phyloP scores from a whole-genome alignment of 1,140 invertebrate species.

The Hypsibius dujardini region DNA sequence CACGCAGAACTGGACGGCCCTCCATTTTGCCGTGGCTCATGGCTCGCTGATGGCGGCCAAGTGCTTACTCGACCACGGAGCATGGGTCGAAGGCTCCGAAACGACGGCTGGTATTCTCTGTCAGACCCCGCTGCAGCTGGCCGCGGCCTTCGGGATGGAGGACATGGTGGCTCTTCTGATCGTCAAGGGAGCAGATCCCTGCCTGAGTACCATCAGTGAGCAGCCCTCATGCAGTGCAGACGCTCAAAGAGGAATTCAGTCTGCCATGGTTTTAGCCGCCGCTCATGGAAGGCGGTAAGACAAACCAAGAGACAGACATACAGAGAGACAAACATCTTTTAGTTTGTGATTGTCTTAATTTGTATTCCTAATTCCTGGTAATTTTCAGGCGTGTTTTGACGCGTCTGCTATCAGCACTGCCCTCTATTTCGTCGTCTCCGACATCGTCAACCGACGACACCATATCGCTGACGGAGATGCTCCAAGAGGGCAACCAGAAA shows the following conservation, averaged over 20 bases:
- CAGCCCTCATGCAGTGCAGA: constrained; percentile 61
- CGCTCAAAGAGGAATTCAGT: constrained; percentile 46
- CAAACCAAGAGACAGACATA: too few relatives aligned
- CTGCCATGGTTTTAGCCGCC: neutral
- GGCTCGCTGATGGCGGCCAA: constrained; percentile 40
- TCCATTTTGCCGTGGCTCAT: constrained; percentile 48
- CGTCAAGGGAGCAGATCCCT: constrained; percentile 63
- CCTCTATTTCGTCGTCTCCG: neutral
- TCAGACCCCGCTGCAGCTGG: constrained; percentile 63
- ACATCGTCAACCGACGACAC: neutral
- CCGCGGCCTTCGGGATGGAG: constrained; percentile 46
- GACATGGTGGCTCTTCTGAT: constrained; percentile 60
- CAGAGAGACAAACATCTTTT: too few relatives aligned
- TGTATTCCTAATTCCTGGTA: too few relatives aligned
- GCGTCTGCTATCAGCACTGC: neutral
- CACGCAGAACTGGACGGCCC: constrained; percentile 56
- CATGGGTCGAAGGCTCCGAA: constrained; percentile 65
- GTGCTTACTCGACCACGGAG: constrained; percentile 51
- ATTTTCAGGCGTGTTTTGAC: too few relatives aligned
- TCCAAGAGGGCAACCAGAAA: neutral
- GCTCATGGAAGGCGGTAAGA: neutral
- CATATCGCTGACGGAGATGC: neutral
- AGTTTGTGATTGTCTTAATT: too few relatives aligned
- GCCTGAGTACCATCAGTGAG: constrained; percentile 59
- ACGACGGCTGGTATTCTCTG: constrained; percentile 60